phyloP scores from a whole-genome alignment of 1,140 invertebrate genomes.

The Lepidostoma basale region DNA sequence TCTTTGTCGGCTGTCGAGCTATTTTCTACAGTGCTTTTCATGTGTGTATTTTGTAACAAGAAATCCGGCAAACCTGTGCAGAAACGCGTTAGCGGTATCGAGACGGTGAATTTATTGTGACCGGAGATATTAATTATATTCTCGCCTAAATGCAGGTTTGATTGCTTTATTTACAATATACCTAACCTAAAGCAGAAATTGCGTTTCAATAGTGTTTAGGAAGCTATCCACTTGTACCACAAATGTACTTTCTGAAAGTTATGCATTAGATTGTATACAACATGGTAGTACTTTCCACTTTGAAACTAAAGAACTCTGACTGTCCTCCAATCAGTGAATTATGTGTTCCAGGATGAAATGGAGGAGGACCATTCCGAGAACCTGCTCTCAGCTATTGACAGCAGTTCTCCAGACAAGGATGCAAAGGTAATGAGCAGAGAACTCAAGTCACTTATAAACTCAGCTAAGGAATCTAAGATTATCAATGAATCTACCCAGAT shows the following conservation, averaged over 20 bases:
- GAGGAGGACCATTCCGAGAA: constrained; percentile 1
- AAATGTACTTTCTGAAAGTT: constrained; percentile 10
- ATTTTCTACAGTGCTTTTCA: not conserved
- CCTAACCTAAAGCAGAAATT: not conserved
- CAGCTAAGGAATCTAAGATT: constrained; percentile 60
- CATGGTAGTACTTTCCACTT: not conserved
- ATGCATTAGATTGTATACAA: not conserved
- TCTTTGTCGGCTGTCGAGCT: not conserved
- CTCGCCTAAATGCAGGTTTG: constrained; percentile 16
- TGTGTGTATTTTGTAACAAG: constrained; percentile 13
- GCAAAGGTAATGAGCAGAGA: constrained; percentile 50
- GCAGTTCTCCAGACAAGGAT: constrained; percentile 18
- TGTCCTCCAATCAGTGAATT: not conserved
- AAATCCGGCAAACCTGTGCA: constrained; percentile 23
- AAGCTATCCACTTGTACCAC: not conserved
- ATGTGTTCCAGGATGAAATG: constrained; percentile 16
- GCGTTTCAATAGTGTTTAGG: not conserved
- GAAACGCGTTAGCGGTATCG: constrained; percentile 10
- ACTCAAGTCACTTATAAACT: constrained; percentile 57
- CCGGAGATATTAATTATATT: not conserved
- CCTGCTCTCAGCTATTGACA: not conserved
- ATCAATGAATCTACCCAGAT: constrained; percentile 59
- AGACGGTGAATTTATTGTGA: not conserved
- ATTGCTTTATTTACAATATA: not conserved
- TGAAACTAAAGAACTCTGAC: not conserved